phyloP scores from a whole-genome alignment of 1,140 invertebrate species.

The Aphaenogaster ashmeadi region DNA sequence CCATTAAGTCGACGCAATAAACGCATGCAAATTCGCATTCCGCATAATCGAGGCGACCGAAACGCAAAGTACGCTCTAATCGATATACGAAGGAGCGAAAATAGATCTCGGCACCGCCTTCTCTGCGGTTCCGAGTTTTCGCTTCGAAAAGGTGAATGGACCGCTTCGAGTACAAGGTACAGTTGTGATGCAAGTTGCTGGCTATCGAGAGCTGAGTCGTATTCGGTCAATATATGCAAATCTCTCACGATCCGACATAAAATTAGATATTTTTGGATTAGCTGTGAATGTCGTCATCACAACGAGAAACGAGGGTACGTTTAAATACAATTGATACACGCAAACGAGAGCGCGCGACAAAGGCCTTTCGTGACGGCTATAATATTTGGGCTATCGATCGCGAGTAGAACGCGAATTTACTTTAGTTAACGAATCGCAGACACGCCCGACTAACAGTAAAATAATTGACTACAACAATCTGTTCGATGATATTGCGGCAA shows the following conservation, averaged over 20 bases:
- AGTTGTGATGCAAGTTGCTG: not conserved
- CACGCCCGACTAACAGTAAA: not conserved
- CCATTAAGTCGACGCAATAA: slow-evolving; percentile 6
- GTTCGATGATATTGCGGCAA: not conserved
- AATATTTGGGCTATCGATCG: slow-evolving; percentile 54
- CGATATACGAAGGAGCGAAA: slow-evolving; percentile 25
- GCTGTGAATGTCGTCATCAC: not conserved
- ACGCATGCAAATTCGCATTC: slow-evolving; percentile 6
- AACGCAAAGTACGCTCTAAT: not conserved
- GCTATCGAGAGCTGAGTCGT: not conserved
- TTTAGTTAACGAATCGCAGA: slow-evolving; percentile 43
- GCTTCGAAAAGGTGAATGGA: slow-evolving; percentile 28
- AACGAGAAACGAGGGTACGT: not conserved
- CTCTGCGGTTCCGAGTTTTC: not conserved
- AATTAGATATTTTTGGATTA: slow-evolving; percentile 15
- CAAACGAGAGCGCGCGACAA: slow-evolving; percentile 11
- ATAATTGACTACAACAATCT: slow-evolving; percentile 1
- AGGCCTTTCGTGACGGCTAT: slow-evolving; percentile 12
- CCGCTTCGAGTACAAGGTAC: not conserved
- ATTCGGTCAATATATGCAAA: slow-evolving; percentile 3
- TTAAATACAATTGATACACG: slow-evolving; percentile 36
- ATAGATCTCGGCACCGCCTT: slow-evolving; percentile 14
- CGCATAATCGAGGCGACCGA: slow-evolving; percentile 8
- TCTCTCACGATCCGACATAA: not conserved
- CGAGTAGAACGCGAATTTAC: slow-evolving; percentile 26